Evolutionary conservation across 2,797 vertebrate genomes (phyloP), one percentile per base, ranked within the genome.

Genomic region (Echeneis naucrates): DNA sequence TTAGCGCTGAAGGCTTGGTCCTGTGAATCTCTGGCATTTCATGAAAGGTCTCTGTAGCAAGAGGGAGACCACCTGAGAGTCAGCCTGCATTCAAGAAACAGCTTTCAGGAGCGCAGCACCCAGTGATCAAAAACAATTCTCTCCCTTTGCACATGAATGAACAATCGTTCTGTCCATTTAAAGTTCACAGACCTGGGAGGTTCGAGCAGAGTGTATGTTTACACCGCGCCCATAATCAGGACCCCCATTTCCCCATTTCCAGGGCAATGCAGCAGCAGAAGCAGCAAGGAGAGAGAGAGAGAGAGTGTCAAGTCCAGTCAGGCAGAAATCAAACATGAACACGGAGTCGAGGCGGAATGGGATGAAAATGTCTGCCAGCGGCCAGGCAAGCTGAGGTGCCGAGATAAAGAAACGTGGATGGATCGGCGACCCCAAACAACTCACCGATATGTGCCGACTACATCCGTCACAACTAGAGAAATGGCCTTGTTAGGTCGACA

Each of bases 1-100:
- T 93, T 88, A 92, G 54, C 16, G 64, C 78, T 44, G 61, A 80
- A 73, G 78, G 50, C n/a, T 64, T 56, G 54, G n/a, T 57, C 68
- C 75, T 84, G 84, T 78, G 84, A 87, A 77, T 87, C 86, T 86
- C 80, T 93, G 92, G 85, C 92, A 92, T 94, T 93, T 92, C 65
- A 57, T 52, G 73, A 92, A 93, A 94, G 90, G 89, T 92, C 92
- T 87, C 92, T 87, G 77, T 12, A 47, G 80, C 81, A 78, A 14
- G 53, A 60, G 66, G 60, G 70, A 74, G 78, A 83, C 77, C 81
- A 73, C 81, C 86, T 44, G 71, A 72, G 81, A 84, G 74, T 62
- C 74, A 32, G 61, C 32, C 57, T 11, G 64, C 64, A 47, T 75
- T 58, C 77, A 75, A 45, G 48, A 77, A 75, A 54, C 61, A 5